These are phyloP conservation scores for Odontomachus brunneus DNA, from an alignment of 1,140 invertebrate genomes.

Conservation along the genomic window DNA sequence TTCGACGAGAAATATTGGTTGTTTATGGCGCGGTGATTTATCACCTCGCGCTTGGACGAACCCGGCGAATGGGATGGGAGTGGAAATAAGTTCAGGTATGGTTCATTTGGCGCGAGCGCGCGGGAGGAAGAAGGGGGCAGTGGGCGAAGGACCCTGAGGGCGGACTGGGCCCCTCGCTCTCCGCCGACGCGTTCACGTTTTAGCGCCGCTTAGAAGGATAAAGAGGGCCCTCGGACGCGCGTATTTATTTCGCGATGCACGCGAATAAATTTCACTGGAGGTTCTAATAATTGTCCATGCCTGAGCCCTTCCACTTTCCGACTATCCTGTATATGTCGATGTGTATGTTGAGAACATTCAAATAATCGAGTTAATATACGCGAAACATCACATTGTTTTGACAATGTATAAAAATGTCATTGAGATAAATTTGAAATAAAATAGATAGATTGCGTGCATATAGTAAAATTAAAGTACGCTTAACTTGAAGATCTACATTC, in stretches of 20 bases:
- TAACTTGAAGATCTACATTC: too few relatives aligned
- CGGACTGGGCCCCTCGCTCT: constrained; percentile 21
- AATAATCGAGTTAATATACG: constrained; percentile 2
- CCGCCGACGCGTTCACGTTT: constrained; percentile 60
- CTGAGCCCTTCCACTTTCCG: neutral
- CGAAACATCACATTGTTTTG: neutral
- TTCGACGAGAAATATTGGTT: constrained; percentile 85
- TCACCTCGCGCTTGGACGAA: constrained; percentile 77
- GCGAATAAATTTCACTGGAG: constrained; percentile 69
- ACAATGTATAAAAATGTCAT: neutral
- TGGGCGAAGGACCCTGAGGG: constrained; percentile 37
- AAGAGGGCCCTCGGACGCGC: neutral
- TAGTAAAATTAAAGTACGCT: neutral
- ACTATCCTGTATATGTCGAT: too few relatives aligned
- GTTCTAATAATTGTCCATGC: constrained; percentile 62
- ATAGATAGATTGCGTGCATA: neutral
- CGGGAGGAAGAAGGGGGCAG: constrained; percentile 6
- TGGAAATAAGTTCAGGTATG: constrained; percentile 75
- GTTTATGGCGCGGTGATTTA: constrained; percentile 85
- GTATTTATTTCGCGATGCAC: constrained; percentile 70
- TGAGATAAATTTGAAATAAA: neutral
- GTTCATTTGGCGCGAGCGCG: constrained; percentile 69
- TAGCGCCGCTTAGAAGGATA: constrained; percentile 73
- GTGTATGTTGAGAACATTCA: neutral
- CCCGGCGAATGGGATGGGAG: constrained; percentile 66